Evolutionary conservation across 2,888 invertebrate species (phyloP), one percentile per base, ranked within the genome.

Genomic region (Nephrotoma flavescens): DNA sequence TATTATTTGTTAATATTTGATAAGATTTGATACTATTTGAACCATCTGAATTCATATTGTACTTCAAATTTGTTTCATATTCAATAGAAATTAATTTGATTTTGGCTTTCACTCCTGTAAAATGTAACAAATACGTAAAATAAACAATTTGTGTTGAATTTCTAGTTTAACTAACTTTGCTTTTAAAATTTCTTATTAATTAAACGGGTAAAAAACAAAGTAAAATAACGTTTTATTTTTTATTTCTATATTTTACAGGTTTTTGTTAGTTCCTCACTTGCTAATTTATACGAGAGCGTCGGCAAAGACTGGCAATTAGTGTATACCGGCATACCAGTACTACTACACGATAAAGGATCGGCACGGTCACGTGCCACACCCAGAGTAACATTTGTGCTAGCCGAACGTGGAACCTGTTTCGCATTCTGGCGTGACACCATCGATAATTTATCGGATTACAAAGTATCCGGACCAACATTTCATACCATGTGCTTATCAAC

Each of bases 371-470:
- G 96, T 87, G 93, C 93, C 88, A 94, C 94, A 89, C 93, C 95
- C 44, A 93, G 94, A 41, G 94, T 96, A 11, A 94, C 95, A 88
- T 93, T 96, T 71, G 93, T 95, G 3, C 90, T 96, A 86, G 95
- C 96, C 2, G 96, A 96, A 90, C 93, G 95, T 45, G 96, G 96
- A 15, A 96, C 96, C 0, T 96, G 96, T 87, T 96, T 97, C 91
- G 94, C 95, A 87, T 91, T 97, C 41, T 97, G 96, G 96, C 94
- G 94, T 88, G 96, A 97, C 91, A 94, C 94, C 86, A 95, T 97
- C 88, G 96, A 96, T 91, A 95, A 96, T 90, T 92, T 96, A 88
- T 95, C 95, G 7, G 94, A 95, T 87, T 97, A 96, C 92, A 94
- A 93, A 90, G 93, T 94, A 15, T 93, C 94, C 15, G 94, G 95